Evolutionary conservation across 1,140 invertebrate species (phyloP).

Genomic region (Drosophila repletoides): DNA sequence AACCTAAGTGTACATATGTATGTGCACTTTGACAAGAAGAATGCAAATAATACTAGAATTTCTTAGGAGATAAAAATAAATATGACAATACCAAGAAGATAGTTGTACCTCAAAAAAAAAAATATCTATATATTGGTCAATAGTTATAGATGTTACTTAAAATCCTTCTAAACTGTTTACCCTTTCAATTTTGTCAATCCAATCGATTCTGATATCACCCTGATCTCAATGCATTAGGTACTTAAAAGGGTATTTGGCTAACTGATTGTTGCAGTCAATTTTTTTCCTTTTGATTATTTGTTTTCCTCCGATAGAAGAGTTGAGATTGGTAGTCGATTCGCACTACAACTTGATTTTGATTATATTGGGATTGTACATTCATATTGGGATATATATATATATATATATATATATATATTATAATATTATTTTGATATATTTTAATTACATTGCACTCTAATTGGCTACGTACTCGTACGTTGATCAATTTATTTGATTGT

Average conservation of each 20-base stretch:
- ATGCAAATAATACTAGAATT: too few relatives aligned
- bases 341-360: slow-evolving; percentile 3
- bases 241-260: slow-evolving; percentile 7
- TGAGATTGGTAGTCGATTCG: slow-evolving; percentile 12
- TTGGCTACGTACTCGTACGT: slow-evolving; percentile 11
- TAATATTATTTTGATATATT: not conserved
- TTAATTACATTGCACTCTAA: slow-evolving; percentile 22
- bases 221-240: slow-evolving; percentile 16
- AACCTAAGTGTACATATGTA: slow-evolving; percentile 20
- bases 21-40: slow-evolving; percentile 5
- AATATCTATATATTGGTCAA: not conserved
- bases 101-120: not conserved
- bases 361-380: slow-evolving; percentile 4
- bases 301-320: slow-evolving; percentile 5
- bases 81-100: not conserved
- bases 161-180: not conserved
- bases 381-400: slow-evolving; percentile 1
- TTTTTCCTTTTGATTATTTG: slow-evolving; percentile 15
- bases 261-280: slow-evolving; percentile 24
- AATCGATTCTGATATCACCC: not conserved
- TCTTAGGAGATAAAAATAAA: too few relatives aligned
- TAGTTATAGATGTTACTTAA: not conserved
- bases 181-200: not conserved
- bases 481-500: slow-evolving; percentile 6
- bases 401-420: slow-evolving; percentile 9